Base-by-base conservation (phyloP, 2,113 vertebrate genomes). In the Istiophorus platypterus region DNA sequence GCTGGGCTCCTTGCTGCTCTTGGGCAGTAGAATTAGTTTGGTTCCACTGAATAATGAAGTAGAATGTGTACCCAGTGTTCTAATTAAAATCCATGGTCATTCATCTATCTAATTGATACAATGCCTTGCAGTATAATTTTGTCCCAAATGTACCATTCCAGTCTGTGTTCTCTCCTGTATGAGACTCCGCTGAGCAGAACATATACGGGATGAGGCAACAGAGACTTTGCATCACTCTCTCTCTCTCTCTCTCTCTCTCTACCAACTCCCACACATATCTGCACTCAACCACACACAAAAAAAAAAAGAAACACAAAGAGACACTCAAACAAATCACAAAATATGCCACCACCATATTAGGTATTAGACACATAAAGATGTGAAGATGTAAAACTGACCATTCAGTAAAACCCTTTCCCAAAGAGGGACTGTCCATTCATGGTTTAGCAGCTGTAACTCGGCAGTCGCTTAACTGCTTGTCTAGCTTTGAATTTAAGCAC, bases 41-140 rank as follows among this genome's bases (percentile, higher is more conserved):
- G 86, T 95, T 95, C 88, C 92, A 93, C 93, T 89, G 92, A 96
- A 94, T 96, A 96, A 96, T 95, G 93, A 91, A 94, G 93, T 89
- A 89, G 93, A 95, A 90, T 92, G 59, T 96, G 93, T 95, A 96
- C 94, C 95, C 95, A 92, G 92, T 88, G 92, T 96, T 97, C 96
- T 97, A 97, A 98, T 98, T 97, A 97, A 98, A 97, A 95, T 93
- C 81, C 68, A 90, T 78, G 91, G 95, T 92, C 96, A 97, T 98
- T 96, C 94, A 96, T 99, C 96, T 97, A 95, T 94, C 95, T 98
- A 98, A 98, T 95, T 97, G 96, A 96, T 96, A 92, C 94, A 95
- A 88, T 95, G 96, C 94, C 96, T 97, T 95, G 95, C 92, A 96
- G 96, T 96, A 95, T 95, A 94, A 96, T 97, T 97, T 94, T 88